phyloP scores from a whole-genome alignment of 2,888 invertebrate species.

The Drosophila anomalata region DNA sequence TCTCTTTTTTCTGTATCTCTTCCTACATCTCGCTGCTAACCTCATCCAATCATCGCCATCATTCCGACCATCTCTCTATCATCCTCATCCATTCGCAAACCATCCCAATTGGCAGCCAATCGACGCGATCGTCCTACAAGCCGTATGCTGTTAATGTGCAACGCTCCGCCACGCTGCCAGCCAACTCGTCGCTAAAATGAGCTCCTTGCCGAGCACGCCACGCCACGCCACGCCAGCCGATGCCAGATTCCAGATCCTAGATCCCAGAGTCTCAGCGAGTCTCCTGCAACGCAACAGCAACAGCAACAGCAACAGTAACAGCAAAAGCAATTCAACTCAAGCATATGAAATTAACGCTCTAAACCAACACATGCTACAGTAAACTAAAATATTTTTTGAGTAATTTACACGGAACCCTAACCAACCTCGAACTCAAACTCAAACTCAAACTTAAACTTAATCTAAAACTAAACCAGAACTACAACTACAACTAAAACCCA shows the following conservation, averaged over 20 bases:
- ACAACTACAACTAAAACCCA: conserved; percentile 21
- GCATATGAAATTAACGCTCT: conserved; percentile 36
- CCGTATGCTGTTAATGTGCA: conserved; percentile 86
- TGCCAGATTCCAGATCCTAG: conserved; percentile 7
- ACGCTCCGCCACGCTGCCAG: conserved; percentile 94
- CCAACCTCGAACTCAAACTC: conserved; percentile 24
- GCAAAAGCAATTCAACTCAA: conserved; percentile 8
- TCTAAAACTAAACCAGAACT: conserved; percentile 9
- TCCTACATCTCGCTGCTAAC: conserved; percentile 48
- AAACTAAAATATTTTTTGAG: conserved; percentile 61
- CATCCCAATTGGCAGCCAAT: conserved; percentile 78
- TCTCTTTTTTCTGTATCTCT: conserved; percentile 61
- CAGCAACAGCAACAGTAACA: not conserved
- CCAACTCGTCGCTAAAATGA: conserved; percentile 89
- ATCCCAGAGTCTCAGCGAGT: conserved; percentile 10
- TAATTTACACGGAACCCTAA: conserved; percentile 55
- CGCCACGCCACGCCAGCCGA: conserved; percentile 1
- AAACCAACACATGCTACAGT: conserved; percentile 37
- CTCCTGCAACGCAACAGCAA: conserved; percentile 12
- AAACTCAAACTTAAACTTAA: conserved; percentile 18
- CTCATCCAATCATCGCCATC: conserved; percentile 13
- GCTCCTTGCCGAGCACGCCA: conserved; percentile 10
- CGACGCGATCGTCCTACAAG: conserved; percentile 84
- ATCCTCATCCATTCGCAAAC: conserved; percentile 16
- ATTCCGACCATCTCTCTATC: conserved; percentile 7